Base-by-base conservation (phyloP, 2,113 vertebrate genomes). In the Hoplias malabaricus region DNA sequence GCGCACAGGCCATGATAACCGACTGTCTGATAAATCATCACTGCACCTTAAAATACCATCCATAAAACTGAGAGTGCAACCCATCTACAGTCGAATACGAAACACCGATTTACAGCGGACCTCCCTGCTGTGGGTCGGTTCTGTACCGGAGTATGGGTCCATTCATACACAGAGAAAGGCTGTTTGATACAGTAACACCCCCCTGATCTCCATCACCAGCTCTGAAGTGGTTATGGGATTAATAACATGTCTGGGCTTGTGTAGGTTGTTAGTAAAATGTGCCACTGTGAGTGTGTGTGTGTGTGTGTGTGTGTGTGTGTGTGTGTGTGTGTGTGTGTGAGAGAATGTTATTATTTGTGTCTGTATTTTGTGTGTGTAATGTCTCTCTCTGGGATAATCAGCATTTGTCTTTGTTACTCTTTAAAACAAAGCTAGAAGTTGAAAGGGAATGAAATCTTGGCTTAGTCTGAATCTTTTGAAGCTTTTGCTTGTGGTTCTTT, bases 391-490 rank as follows among this genome's bases (percentile, higher is more conserved):
- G 38, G 53, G 59, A 34, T 34, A 75, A 75, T 80, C 54, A 63
- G n/a, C 34, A 42, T 70, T 69, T 63, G 29, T 63, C 29, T 46
- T 71, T 48, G 67, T 66, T 76, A 48, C 36, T 77, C 38, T 42
- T 57, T 65, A 56, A 75, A 69, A 65, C 36, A 10, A 70, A 77
- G 59, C 59, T 19, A 69, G 21, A 61, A 57, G 73, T 71, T 54
- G 14, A 72, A 72, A 71, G 43, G 67, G 33, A 81, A 25, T 0
- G 11, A 57, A 43, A 68, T 1, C 66, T 59, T 36, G 29, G 43
- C 40, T 69, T 61, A 59, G 33, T 31, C 38, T 0, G 1, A 5
- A 7, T 48, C 36, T 11, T 71, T 71, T 80, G 79, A 80, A 75
- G 67, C 46, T 13, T 69, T 43, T 53, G 61, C 59, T 42, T 53